Evolutionary conservation across 2,797 vertebrate species (phyloP), one percentile per base, ranked within the genome.

Genomic region (Heterohyrax brucei): DNA sequence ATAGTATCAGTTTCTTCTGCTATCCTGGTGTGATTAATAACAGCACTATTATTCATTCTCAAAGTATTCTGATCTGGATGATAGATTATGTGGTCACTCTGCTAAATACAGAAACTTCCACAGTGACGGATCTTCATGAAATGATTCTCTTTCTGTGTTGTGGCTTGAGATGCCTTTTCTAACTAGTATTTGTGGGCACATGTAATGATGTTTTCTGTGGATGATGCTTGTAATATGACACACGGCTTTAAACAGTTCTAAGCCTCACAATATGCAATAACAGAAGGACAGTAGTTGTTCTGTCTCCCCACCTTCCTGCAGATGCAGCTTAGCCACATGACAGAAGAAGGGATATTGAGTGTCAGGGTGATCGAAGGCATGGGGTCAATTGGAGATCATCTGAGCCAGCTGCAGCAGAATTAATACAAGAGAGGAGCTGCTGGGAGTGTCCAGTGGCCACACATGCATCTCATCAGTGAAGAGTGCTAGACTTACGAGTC

Each of bases 181-280:
- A 59, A 59, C 84, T 46, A 82, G 30, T 44, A 77, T 94, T 64
- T 87, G 8, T 86, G 81, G 66, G 76, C 44, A 87, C 16, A 33
- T 14, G 6, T 2, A 2, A 80, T n/a, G 77, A 89, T 75, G 24
- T 4, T 46, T 13, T 22, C 9, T 77, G 7, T 2, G 56, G 13
- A 22, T 26, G 7, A 33, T 87, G 7, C 26, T 16, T 72, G 93
- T 77, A 44, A 46, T 46, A 61, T 39, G 48, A 68, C 66, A 28
- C 30, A 48, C 48, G 13, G 21, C 92, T 81, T 56, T 80, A 8
- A 91, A 88, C 24, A 76, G 12, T 14, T 9, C 28, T 28, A 91
- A 78, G 5, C 8, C 46, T 46, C 44, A 4, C 22, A 26, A 10
- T 61, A 44, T 12, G 6, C 14, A 87, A 3, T 61, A 9, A 91